phyloP scores from a whole-genome alignment of 2,888 invertebrate genomes.

The Uropetala carovei region DNA sequence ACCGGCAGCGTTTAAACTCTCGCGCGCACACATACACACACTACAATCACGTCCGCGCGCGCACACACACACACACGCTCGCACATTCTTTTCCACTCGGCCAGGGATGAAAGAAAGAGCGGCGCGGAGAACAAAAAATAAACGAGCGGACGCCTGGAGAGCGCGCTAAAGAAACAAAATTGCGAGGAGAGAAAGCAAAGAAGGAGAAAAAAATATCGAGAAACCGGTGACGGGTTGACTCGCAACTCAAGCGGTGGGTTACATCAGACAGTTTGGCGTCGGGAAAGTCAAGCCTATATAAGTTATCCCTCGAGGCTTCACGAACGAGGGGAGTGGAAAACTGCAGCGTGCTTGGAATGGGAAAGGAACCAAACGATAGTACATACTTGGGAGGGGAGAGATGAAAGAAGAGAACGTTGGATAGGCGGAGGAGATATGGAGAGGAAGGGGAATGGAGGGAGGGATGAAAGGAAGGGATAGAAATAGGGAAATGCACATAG shows the following conservation, averaged over 20 bases:
- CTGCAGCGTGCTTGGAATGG: neutral
- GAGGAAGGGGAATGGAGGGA: neutral
- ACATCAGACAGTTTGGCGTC: conserved; percentile 64
- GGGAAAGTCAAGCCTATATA: conserved; percentile 56
- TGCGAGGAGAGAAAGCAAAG: neutral
- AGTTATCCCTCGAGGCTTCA: conserved; percentile 18
- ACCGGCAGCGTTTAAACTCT: too few relatives aligned
- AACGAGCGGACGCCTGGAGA: conserved; percentile 6
- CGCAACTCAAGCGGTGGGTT: conserved; percentile 59
- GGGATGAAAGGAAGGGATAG: too few relatives aligned
- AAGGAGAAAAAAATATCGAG: neutral
- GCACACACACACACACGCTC: neutral
- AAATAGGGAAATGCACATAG: too few relatives aligned
- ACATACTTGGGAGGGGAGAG: neutral
- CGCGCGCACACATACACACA: too few relatives aligned
- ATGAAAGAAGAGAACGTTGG: neutral
- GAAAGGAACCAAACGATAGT: neutral
- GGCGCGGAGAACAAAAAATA: neutral
- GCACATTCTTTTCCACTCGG: neutral
- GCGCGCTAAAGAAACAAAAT: conserved; percentile 43
- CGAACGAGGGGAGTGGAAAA: neutral
- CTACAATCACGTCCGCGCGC: too few relatives aligned
- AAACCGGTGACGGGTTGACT: conserved; percentile 20
- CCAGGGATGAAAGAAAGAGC: neutral
- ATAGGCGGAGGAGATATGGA: neutral